Conservation (phyloP, 2,888 invertebrate species). For the Conomelus anceps region DNA sequence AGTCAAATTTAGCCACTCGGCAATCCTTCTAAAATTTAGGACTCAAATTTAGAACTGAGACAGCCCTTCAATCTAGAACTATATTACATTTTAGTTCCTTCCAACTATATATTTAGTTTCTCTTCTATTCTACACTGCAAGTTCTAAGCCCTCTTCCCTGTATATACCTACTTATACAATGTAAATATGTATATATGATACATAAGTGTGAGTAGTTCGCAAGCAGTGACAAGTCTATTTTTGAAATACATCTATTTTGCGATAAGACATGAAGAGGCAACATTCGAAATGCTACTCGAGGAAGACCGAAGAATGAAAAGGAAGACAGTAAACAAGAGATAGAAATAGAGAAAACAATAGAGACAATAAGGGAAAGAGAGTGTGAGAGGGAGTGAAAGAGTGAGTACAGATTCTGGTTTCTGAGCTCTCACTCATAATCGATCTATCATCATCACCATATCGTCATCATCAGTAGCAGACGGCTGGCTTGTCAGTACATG, state of each 20-base stretch:
- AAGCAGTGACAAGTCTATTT: background rate
- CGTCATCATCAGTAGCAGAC: background rate
- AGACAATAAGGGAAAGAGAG: background rate
- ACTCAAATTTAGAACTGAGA: background rate
- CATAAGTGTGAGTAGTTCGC: background rate
- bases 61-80: no score
- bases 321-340: background rate
- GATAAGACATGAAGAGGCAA: background rate
- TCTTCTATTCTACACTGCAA: no score
- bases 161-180: background rate
- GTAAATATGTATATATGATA: no score
- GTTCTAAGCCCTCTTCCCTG: background rate
- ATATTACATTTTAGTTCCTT: no score
- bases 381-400: background rate
- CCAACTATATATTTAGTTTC: no score
- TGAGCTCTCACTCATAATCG: background rate
- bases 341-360: no score
- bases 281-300: background rate
- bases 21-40: no score
- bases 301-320: no score
- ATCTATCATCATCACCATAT: background rate
- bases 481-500: background rate
- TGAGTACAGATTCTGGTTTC: background rate
- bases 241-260: background rate
- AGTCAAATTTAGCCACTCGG: background rate